Base-by-base conservation (phyloP, 2,888 invertebrate genomes). In the Gonocerus acuteangulatus region DNA sequence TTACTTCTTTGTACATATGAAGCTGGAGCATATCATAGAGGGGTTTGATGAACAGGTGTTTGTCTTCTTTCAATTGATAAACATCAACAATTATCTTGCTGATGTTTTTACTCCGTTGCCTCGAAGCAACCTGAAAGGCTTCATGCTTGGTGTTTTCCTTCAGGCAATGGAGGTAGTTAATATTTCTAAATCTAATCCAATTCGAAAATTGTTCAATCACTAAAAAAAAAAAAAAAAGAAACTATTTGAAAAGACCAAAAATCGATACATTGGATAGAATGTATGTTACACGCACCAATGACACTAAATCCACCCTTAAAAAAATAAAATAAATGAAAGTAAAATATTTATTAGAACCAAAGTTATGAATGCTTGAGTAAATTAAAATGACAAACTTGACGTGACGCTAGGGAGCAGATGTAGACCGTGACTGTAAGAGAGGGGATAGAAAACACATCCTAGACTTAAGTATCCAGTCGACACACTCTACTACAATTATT, bases 41-140 rank as follows among this genome's bases (percentile, higher is more conserved):
- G 67, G 80, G 76, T 16, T 81, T 80, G 66, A 86, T 68, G 70
- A 89, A 82, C 60, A 80, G 71, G 66, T 82, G 78, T 67, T 82
- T 81, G 64, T 84, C 80, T 63, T 79, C 75, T 19, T 71, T 69
- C 68, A 89, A 75, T 70, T 85, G 78, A 72, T 83, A 90, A 21
- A 82, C 77, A 67, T 80, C 78, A 13, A 82, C 78, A 68, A 87
- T 78, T 45, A 85, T 73, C 70, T 80, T 82, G 54, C 83, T 79
- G 52, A 89, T 79, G 27, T 78, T 73, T 63, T 80, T 76, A 70
- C 83, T 80, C 65, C 83, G 83, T 69, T 88, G 87, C 65, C 79
- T 82, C 66, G 78, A 80, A 13, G 87, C 80, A 69, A 88, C 78
- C 71, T 82, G 82, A 74, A 88, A 89, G 57, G 86, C 86, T 66